Conservation (phyloP, 2,113 vertebrate species). For the Saimiri boliviensis region DNA sequence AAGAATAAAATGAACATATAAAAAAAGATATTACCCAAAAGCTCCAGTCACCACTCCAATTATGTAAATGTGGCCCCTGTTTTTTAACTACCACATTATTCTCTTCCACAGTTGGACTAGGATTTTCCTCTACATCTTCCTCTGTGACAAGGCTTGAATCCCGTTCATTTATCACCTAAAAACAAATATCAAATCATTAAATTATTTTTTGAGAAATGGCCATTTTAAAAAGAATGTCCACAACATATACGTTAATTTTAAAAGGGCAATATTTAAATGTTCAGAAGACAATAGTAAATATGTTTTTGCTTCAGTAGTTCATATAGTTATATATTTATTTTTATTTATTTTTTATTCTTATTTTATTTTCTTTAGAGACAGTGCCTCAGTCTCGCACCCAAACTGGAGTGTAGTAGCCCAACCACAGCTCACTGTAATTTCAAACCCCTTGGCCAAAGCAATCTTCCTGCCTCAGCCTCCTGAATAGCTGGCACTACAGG, state of each 20-base stretch:
- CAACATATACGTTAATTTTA: slow-evolving; percentile 5
- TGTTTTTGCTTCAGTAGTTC: background rate
- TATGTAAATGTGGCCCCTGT: slow-evolving; percentile 77
- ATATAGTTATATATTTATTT: background rate
- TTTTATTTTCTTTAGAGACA: too few relatives aligned
- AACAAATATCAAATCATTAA: slow-evolving; percentile 67
- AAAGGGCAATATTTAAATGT: background rate
- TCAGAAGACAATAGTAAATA: background rate
- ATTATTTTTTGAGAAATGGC: background rate
- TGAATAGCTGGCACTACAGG: too few relatives aligned
- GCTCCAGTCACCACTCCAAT: slow-evolving; percentile 86
- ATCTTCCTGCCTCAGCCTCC: too few relatives aligned
- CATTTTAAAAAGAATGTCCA: slow-evolving; percentile 37
- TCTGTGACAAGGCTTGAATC: slow-evolving; percentile 75
- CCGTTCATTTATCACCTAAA: slow-evolving; percentile 80
- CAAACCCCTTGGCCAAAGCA: too few relatives aligned
- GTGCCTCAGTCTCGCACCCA: too few relatives aligned
- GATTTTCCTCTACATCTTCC: slow-evolving; percentile 79
- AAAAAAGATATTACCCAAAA: slow-evolving; percentile 83
- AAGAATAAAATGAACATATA: slow-evolving; percentile 26
- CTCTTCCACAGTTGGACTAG: slow-evolving; percentile 69
- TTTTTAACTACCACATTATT: slow-evolving; percentile 71
- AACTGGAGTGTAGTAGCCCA: too few relatives aligned
- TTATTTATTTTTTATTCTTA: too few relatives aligned
- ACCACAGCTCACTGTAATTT: too few relatives aligned